Conservation (phyloP, 2,888 invertebrate genomes). For the Miltochrista miniata region DNA sequence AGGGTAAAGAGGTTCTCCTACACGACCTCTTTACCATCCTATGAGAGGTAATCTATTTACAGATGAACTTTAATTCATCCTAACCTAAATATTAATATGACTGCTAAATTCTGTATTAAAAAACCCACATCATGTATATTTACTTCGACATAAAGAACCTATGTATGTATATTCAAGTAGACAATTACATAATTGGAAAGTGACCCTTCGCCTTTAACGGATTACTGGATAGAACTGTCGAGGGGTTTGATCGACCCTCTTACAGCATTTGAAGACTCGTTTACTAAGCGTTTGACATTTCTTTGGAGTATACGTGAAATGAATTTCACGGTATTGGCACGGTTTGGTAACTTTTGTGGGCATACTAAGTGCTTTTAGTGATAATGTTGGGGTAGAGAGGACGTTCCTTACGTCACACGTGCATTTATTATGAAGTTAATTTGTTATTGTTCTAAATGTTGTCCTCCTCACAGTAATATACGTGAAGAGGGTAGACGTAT, state of each 20-base stretch:
- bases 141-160: no score
- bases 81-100: no score
- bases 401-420: constrained; percentile 2
- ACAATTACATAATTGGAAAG: constrained; percentile 58
- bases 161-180: constrained; percentile 26
- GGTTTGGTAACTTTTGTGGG: constrained; percentile 47
- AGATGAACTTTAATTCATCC: no score
- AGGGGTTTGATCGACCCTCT: constrained; percentile 54
- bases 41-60: no score
- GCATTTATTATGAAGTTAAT: no score
- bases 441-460: no score
- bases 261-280: constrained; percentile 38
- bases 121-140: no score
- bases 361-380: constrained; percentile 55
- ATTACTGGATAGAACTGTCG: constrained; percentile 74
- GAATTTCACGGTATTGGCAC: constrained; percentile 57
- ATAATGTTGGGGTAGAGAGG: constrained; percentile 31
- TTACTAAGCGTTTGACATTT: constrained; percentile 56
- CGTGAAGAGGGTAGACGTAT: no score
- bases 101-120: no score
- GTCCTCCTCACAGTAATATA: no score
- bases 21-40: no score
- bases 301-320: constrained; percentile 60
- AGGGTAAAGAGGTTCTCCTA: no score
- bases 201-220: constrained; percentile 71